Percentiles rank a stretch among this genome's conserved stretches.
Conservation (phyloP, 64 coral and sea anemone genomes). For the Dendrophyllia cribrosa region DNA sequence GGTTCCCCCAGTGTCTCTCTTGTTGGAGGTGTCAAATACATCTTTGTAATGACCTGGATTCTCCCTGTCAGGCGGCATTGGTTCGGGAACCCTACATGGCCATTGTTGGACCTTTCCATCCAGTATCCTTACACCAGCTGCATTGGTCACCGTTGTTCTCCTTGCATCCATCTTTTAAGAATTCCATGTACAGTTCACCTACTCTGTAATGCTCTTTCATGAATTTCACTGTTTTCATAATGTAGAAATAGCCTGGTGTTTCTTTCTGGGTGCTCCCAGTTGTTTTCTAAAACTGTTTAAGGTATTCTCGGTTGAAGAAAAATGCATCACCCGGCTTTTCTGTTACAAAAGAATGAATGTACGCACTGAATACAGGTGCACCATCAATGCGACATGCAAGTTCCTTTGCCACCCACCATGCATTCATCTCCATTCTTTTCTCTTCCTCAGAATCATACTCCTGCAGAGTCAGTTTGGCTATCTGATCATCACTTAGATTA, state of each 20-base stretch:
- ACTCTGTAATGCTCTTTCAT: constrained; percentile 19
- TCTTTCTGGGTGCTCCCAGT: constrained; percentile 19
- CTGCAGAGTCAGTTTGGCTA: too few species aligned
- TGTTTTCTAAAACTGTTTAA: constrained; percentile 51
- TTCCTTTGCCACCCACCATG: too few species aligned
- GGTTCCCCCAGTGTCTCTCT: not conserved
- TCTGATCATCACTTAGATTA: too few species aligned
- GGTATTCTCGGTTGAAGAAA: too few species aligned
- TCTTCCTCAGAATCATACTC: too few species aligned
- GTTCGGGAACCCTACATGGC: constrained; percentile 25
- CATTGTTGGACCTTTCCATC: constrained; percentile 26
- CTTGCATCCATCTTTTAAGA: constrained; percentile 12
- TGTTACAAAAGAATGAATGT: too few species aligned
- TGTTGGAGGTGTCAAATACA: not conserved
- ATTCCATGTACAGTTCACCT: constrained; percentile 10
- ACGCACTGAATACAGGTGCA: too few species aligned
- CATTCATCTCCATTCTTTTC: too few species aligned
- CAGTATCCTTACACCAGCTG: constrained; percentile 34
- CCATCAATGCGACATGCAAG: too few species aligned
- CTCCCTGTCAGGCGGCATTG: constrained; percentile 38
- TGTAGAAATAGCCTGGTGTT: not conserved
- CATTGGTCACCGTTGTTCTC: constrained; percentile 22
- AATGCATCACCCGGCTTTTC: too few species aligned
- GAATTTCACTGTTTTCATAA: constrained; percentile 34
- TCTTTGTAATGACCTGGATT: constrained; percentile 11